These are phyloP conservation scores for Gymnodraco acuticeps DNA, from an alignment of 2,797 vertebrate genomes.

Conservation along the genomic window DNA sequence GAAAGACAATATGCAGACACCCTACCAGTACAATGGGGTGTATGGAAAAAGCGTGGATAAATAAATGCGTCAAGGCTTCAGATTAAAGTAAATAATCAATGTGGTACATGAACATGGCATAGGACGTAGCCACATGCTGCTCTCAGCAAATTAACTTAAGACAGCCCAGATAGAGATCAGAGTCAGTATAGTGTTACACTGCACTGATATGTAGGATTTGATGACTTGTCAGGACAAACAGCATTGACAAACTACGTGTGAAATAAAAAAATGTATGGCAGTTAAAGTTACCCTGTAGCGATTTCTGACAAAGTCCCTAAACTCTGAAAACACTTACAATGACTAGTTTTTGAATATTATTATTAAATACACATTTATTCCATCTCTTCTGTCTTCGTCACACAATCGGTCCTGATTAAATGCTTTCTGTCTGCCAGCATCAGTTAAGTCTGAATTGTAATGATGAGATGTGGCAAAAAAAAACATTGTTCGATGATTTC, in stretches of 20 bases:
- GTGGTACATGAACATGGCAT: neutral
- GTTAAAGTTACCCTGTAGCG: neutral
- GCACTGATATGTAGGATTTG: neutral
- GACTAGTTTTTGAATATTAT: neutral
- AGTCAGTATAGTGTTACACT: neutral
- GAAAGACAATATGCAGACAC: neutral
- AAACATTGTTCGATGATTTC: neutral
- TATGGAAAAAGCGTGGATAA: neutral
- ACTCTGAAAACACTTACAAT: neutral
- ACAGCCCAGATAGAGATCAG: neutral
- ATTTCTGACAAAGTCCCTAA: neutral
- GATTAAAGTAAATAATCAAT: neutral
- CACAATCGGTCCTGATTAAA: neutral
- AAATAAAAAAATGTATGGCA: neutral
- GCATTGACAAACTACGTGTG: neutral
- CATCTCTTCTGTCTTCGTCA: neutral
- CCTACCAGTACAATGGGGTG: neutral
- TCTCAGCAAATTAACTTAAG: neutral
- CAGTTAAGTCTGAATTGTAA: neutral
- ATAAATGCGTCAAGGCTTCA: neutral
- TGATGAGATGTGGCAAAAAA: neutral
- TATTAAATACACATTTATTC: neutral
- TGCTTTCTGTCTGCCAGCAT: neutral
- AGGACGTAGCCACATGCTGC: neutral
- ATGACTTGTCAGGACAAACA: no score